Evolutionary conservation across 2,113 vertebrate species (phyloP).

Genomic region (Phoxinus phoxinus): DNA sequence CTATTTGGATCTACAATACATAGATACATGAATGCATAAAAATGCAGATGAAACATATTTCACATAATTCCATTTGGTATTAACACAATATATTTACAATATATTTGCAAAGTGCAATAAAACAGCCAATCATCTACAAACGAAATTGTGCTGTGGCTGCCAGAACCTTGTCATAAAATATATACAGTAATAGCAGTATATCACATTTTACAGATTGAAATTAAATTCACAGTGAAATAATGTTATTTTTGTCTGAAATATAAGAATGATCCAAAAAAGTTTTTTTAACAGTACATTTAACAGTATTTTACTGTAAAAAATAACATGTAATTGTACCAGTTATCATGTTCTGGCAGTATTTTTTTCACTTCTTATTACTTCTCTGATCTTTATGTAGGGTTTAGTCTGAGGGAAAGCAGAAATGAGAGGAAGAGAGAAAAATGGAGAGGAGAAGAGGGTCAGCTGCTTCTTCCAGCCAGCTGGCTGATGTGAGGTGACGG

Average conservation of each 20-base stretch:
- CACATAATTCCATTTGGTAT: no score
- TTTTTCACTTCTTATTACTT: neutral
- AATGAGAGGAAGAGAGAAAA: neutral
- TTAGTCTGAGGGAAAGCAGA: neutral
- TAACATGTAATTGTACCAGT: neutral
- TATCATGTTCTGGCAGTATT: neutral
- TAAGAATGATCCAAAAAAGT: neutral
- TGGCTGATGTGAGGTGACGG: slow-evolving; percentile 78
- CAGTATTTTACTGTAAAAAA: neutral
- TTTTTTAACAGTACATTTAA: neutral
- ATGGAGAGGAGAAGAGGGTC: neutral
- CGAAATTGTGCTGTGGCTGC: no score
- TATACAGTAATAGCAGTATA: no score
- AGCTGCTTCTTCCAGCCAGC: slow-evolving; percentile 66
- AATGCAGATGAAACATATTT: no score
- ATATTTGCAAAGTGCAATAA: no score
- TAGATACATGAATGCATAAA: no score
- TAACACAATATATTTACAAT: no score
- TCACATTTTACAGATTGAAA: neutral
- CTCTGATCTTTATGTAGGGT: neutral
- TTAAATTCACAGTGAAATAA: neutral
- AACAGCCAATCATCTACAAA: no score
- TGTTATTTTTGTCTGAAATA: neutral
- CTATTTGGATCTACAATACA: neutral
- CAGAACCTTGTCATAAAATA: no score